phyloP scores from a whole-genome alignment of 2,797 vertebrate species.

The Benthosema pterotum region DNA sequence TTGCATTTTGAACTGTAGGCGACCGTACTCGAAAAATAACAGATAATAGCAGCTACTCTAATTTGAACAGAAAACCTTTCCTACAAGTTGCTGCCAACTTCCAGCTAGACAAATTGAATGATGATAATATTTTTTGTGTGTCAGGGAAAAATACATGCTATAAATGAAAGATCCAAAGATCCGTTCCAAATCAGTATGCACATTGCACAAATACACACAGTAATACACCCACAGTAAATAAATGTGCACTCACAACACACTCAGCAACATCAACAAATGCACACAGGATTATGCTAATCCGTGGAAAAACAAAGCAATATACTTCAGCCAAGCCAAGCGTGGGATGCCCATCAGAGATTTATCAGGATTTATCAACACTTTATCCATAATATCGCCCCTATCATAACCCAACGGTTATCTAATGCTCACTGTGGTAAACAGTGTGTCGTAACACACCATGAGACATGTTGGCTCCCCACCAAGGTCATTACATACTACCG shows the following conservation, averaged over 20 bases:
- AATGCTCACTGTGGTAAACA: constrained; percentile 17
- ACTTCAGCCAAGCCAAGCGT: constrained; percentile 56
- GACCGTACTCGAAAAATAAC: background rate
- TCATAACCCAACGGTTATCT: constrained; percentile 43
- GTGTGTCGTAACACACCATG: background rate
- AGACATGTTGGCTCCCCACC: background rate
- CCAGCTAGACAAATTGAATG: constrained; percentile 4
- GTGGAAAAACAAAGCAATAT: constrained; percentile 71
- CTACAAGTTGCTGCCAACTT: constrained; percentile 52
- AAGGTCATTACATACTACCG: constrained; percentile 13
- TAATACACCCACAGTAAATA: background rate
- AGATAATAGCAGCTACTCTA: constrained; percentile 54
- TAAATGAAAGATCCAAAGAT: background rate
- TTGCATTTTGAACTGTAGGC: background rate
- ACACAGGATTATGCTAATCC: constrained; percentile 74
- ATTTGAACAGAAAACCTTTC: constrained; percentile 23
- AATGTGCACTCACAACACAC: background rate
- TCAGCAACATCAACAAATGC: constrained; percentile 31
- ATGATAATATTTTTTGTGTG: background rate
- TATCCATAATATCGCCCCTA: constrained; percentile 55
- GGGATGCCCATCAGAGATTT: constrained; percentile 69
- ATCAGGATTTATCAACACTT: constrained; percentile 69
- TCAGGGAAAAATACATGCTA: background rate
- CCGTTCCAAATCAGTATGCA: background rate
- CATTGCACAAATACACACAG: background rate